phyloP scores from a whole-genome alignment of 2,113 vertebrate species.

The Telmatochromis brichardi region DNA sequence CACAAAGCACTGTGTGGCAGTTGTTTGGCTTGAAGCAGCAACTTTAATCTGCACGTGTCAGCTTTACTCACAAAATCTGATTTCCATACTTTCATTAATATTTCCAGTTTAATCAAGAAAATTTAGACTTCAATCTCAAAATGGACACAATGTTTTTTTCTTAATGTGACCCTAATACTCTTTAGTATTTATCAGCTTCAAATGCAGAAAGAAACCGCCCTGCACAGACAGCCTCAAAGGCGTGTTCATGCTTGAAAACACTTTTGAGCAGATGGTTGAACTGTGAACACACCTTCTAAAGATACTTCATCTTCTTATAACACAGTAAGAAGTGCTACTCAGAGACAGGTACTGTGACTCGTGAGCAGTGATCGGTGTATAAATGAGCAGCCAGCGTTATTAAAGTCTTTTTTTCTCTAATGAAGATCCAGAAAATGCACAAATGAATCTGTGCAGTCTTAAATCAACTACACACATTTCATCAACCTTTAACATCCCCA shows the following conservation, averaged over 20 bases:
- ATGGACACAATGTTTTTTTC: neutral
- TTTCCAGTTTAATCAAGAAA: neutral
- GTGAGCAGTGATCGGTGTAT: neutral
- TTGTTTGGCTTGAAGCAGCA: neutral
- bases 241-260: neutral
- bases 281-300: neutral
- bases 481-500: neutral
- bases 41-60: neutral
- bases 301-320: neutral
- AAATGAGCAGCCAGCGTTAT: neutral
- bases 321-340: neutral
- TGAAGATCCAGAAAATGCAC: neutral
- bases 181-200: neutral
- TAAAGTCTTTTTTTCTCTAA: neutral
- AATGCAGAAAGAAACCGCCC: neutral
- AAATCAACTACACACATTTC: neutral
- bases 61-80: neutral
- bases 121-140: neutral
- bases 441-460: fast-evolving
- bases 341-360: neutral
- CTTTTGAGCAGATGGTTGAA: neutral
- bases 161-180: neutral
- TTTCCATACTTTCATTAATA: neutral
- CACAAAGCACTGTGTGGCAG: neutral
- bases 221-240: neutral